phyloP scores from a whole-genome alignment of 2,797 vertebrate genomes.

The Petrocephalus sullivani region DNA sequence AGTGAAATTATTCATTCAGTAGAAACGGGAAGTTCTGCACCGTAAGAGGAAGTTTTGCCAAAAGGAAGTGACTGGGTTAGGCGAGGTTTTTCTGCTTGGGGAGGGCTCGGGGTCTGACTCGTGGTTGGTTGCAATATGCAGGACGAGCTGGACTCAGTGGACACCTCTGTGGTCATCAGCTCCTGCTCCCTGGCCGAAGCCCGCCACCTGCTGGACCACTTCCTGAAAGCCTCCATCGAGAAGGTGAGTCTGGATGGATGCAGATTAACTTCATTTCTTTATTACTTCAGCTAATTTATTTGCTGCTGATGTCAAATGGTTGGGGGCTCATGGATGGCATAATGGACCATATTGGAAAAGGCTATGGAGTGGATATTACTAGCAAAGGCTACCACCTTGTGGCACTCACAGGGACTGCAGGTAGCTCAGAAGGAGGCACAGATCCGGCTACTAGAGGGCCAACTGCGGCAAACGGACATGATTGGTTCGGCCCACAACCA shows the following conservation, averaged over 20 bases:
- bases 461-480: constrained; percentile 81
- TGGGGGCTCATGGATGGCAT: neutral
- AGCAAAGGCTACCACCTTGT: neutral
- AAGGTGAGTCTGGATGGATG: constrained; percentile 61
- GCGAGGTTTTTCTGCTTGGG: neutral
- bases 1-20: neutral
- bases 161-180: constrained; percentile 95
- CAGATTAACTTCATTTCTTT: neutral
- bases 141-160: constrained; percentile 94
- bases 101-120: neutral
- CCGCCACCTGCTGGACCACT: constrained; percentile 88
- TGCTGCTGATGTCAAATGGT: neutral
- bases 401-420: constrained; percentile 73
- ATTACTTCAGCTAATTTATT: neutral
- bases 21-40: neutral
- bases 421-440: constrained; percentile 92
- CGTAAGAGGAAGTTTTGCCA: constrained; percentile 10
- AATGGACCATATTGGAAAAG: neutral
- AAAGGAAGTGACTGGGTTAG: neutral
- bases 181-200: constrained; percentile 94
- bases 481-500: constrained; percentile 82
- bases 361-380: neutral
- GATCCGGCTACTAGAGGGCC: constrained; percentile 86
- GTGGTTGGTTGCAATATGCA: constrained; percentile 36
- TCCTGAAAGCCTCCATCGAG: constrained; percentile 92